Evolutionary conservation across 2,113 vertebrate genomes (phyloP).

Genomic region (Nothoprocta pentlandii): DNA sequence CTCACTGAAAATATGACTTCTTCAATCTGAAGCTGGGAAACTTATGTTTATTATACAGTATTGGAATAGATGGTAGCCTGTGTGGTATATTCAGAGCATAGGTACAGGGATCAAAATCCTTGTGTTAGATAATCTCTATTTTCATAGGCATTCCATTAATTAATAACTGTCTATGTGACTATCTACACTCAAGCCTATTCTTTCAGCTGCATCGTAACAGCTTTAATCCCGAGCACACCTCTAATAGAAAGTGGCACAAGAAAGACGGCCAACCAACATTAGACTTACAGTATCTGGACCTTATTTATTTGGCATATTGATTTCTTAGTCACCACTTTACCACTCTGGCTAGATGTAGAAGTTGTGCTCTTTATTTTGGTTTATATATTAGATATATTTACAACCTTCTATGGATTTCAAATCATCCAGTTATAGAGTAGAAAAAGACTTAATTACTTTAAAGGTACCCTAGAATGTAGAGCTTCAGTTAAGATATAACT

Average conservation of each 20-base stretch:
- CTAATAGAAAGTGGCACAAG: background rate
- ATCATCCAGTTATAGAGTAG: background rate
- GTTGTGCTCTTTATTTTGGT: background rate
- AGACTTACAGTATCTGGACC: background rate
- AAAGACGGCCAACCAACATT: accelerated
- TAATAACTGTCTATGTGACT: background rate
- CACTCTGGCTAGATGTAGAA: background rate
- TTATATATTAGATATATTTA: background rate
- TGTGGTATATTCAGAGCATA: background rate
- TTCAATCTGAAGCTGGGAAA: background rate
- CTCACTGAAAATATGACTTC: background rate
- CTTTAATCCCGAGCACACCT: background rate
- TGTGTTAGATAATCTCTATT: background rate
- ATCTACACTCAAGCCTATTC: background rate
- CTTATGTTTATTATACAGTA: background rate
- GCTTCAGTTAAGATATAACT: background rate
- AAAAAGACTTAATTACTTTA: background rate
- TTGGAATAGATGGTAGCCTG: background rate
- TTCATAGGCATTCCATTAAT: background rate
- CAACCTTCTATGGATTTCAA: background rate
- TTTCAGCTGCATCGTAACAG: background rate
- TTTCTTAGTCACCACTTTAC: background rate
- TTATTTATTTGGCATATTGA: background rate
- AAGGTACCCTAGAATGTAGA: background rate
- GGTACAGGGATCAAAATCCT: background rate